A percentile compares a stretch with the other conserved stretches of the same genome.
Conservation (phyloP, 2,888 invertebrate species). For the Zygothrica quintamaculata region DNA sequence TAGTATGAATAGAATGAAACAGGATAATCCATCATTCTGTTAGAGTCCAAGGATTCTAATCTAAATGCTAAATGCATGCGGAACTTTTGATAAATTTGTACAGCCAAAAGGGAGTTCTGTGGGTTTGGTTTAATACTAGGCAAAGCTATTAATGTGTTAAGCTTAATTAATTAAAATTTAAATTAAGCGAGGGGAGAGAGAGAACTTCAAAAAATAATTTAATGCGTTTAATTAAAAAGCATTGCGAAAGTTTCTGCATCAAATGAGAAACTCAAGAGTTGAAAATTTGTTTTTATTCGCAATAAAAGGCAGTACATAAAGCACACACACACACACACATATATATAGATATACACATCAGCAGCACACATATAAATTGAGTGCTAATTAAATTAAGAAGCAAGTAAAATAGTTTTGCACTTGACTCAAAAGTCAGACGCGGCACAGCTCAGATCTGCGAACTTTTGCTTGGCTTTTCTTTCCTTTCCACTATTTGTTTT, state of each 20-base stretch:
- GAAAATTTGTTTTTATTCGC: conserved; percentile 53
- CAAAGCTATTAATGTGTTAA: conserved; percentile 41
- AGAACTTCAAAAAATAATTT: conserved; percentile 48
- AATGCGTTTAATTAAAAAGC: conserved; percentile 69
- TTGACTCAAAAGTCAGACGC: conserved; percentile 59
- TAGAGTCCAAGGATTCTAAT: conserved; percentile 51
- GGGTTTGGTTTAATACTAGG: conserved; percentile 2
- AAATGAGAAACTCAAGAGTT: conserved; percentile 45
- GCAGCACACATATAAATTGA: conserved; percentile 48
- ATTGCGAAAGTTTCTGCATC: conserved; percentile 39
- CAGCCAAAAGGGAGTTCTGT: conserved; percentile 24
- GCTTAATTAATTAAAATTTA: conserved; percentile 55
- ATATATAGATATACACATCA: conserved; percentile 14
- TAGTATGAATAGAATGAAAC: conserved; percentile 6
- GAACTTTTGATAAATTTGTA: conserved; percentile 47
- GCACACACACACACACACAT: conserved; percentile 17
- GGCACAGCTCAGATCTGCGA: conserved; percentile 28
- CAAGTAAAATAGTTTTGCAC: conserved; percentile 66
- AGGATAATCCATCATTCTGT: conserved; percentile 64
- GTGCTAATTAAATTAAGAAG: conserved; percentile 75
- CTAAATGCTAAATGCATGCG: conserved; percentile 61
- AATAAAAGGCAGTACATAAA: conserved; percentile 2
- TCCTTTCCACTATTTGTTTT: conserved; percentile 35
- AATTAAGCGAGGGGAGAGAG: not conserved
- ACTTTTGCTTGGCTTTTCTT: conserved; percentile 35